Evolutionary conservation across 2,888 invertebrate genomes (phyloP), one percentile per base, ranked within the genome.

Genomic region (Linnaemya vulpina): DNA sequence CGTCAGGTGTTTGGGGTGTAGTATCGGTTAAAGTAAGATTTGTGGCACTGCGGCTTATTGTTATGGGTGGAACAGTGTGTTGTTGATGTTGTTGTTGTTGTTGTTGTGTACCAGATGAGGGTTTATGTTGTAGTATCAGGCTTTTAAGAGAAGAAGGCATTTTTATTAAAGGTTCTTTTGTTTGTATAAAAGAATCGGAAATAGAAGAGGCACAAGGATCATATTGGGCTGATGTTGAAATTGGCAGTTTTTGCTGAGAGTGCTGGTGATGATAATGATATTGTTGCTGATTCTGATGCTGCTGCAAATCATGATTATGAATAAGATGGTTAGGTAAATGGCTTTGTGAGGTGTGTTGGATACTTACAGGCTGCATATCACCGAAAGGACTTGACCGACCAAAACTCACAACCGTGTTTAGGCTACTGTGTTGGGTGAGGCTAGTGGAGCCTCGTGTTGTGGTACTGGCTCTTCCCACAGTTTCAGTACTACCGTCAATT

Each of bases 81-180:
- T 55, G 73, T 40, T 70, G 75, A 7, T 53, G 60, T 10, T 67
- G 49, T 13, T 55, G 73, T 40, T 70, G 75, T 10, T 62, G 65
- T 8, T 67, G 75, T 38, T 38, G 60, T 35, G 20, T 75, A 22
- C 67, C 38, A n/a, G 78, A 51, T 67, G 86, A 60, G 13, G 87
- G 86, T 65, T 90, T 90, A 35, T 90, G 90, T 84, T 91, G 91
- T 76, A 90, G 73, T 60, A 92, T 92, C 71, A 92, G 90, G 67
- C 90, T 90, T 88, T 92, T 91, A 8, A 91, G 87, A 62, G 91
- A 90, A 79, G 90, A 87, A 85, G 91, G 91, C 90, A 91, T 90
- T 82, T 91, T 90, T 86, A 92, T 92, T 71, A 88, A 89, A 73
- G 90, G 88, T 55, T 90, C 89, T 62, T 88, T 88, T 84, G 89